Evolutionary conservation across 2,113 vertebrate species (phyloP).

Genomic region (Anguilla rostrata): DNA sequence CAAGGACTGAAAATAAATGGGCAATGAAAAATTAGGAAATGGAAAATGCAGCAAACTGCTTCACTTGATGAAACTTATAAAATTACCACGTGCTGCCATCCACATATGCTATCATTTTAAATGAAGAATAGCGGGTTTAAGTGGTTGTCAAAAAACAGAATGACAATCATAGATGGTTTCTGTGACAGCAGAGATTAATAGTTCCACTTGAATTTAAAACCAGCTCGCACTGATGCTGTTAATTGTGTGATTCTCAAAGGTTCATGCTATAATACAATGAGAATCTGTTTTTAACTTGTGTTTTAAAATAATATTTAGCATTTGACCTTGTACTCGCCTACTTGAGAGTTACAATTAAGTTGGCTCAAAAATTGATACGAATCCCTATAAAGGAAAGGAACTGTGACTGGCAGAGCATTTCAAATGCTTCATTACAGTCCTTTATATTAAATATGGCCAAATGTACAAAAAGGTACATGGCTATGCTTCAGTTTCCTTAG

Average conservation of each 20-base stretch:
- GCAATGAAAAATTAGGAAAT: constrained; percentile 17
- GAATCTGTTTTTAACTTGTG: not conserved
- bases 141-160: not conserved
- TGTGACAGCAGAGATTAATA: not conserved
- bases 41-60: not conserved
- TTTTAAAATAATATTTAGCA: not conserved
- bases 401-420: too few relatives aligned
- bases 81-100: not conserved
- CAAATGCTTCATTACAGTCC: too few relatives aligned
- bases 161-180: not conserved
- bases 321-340: not conserved
- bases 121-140: not conserved
- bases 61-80: not conserved
- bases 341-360: too few relatives aligned
- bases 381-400: too few relatives aligned
- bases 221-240: not conserved
- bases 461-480: too few relatives aligned
- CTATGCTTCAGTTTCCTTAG: too few relatives aligned
- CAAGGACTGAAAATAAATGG: not conserved
- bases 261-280: not conserved
- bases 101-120: not conserved
- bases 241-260: not conserved
- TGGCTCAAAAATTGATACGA: too few relatives aligned
- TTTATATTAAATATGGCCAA: too few relatives aligned
- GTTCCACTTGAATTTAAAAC: not conserved